Base-by-base conservation (phyloP, 2,888 invertebrate species). In the Diaphora mendica region DNA sequence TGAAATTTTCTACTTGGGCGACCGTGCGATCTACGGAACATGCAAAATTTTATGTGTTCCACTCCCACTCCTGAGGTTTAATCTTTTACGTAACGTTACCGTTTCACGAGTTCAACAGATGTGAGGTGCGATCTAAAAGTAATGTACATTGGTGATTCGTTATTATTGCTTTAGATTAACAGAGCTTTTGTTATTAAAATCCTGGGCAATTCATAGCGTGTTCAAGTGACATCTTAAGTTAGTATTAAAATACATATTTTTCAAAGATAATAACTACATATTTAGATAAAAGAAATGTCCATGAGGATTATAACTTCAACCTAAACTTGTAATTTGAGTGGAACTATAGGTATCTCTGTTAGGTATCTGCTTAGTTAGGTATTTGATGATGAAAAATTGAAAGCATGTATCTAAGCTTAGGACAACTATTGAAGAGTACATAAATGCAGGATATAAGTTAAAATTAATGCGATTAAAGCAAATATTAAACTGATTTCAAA, bases 1-100 rank as follows among this genome's bases (percentile, higher is more conserved):
- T 89, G 89, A 91, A 92, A 93, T 94, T 93, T 93, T 92, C 91
- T 89, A 86, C 89, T 91, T 85, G 90, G 92, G 89, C 87, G 88
- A 86, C 84, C 88, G 83, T 87, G 86, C 91, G 89, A 91, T 92
- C 89, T 89, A 87, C 84, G 85, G 88, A 88, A 91, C 91, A 91
- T 90, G 91, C 91, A 90, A 91, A 92, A 91, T 92, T 93, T 93
- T 91, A 93, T 88, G 93, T 91, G 87, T 88, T 85, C 87, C 84
- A 86, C 86, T 87, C 81, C 72, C 85, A 82, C 83, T 86, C 82
- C 77, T 78, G 80, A 78, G 84, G 82, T 79, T 82, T 85, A 86
- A 86, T 82, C 85, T 81, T 80, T 79, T 82, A 84, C 85, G 75
- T 82, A 59, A 84, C 81, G 79, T 82, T 87, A 84, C 85, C 83